A percentile compares a stretch with the other conserved stretches of the same genome.
Evolutionary conservation across 2,888 invertebrate species (phyloP).

Genomic region (Melanargia galathea): DNA sequence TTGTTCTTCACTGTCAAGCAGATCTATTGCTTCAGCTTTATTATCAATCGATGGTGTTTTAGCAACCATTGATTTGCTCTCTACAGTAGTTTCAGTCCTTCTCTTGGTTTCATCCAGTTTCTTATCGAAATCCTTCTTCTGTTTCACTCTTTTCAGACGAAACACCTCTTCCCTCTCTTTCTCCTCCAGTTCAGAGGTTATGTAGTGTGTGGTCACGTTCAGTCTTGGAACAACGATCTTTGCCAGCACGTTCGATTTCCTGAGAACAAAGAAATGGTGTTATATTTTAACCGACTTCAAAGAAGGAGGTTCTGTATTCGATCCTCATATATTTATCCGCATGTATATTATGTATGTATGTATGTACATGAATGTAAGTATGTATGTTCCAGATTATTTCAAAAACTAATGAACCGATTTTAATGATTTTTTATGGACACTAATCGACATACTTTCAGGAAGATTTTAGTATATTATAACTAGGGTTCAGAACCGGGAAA

Average conservation of each 20-base stretch:
- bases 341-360: no score
- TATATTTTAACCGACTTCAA: not conserved
- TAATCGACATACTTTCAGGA: no score
- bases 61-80: not conserved
- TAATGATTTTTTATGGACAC: no score
- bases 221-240: conserved; percentile 49
- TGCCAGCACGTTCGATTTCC: conserved; percentile 52
- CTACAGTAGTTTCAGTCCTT: not conserved
- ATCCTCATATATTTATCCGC: no score
- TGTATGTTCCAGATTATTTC: no score
- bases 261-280: conserved; percentile 43
- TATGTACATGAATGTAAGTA: no score
- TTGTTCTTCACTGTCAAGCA: not conserved
- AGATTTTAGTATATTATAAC: no score
- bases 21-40: not conserved
- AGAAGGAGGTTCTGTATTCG: no score
- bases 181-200: conserved; percentile 49
- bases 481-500: no score
- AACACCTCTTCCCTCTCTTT: conserved; percentile 50
- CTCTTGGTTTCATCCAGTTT: conserved; percentile 33
- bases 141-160: conserved; percentile 48
- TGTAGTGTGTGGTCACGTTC: conserved; percentile 45
- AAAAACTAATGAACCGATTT: no score
- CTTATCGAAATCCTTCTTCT: conserved; percentile 41
- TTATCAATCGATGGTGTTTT: no score